Conservation (phyloP, 2,113 vertebrate genomes). For the Tilapia sparmanii region DNA sequence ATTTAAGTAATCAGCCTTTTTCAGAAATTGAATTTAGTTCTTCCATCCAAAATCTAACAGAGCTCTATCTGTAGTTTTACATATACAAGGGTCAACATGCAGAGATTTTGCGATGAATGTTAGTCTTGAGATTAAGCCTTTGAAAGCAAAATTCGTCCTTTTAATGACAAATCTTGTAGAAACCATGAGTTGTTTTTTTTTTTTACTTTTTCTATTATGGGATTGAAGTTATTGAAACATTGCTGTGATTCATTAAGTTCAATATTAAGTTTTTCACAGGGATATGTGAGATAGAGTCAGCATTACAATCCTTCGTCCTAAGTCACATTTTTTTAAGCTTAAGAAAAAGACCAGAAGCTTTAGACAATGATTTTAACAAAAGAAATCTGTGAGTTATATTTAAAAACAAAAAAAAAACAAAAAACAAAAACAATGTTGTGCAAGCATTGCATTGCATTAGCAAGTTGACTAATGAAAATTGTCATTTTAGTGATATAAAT, state of each 20-base stretch:
- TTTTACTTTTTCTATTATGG: background rate
- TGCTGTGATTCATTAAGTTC: background rate
- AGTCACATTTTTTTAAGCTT: background rate
- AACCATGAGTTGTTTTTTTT: background rate
- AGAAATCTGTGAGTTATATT: background rate
- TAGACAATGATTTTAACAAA: background rate
- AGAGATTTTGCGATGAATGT: background rate
- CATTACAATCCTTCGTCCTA: background rate
- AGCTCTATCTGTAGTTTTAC: background rate
- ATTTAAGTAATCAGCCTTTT: background rate
- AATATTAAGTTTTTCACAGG: background rate
- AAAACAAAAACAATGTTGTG: background rate
- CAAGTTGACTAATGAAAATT: background rate
- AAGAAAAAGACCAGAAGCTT: background rate
- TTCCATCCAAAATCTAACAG: background rate
- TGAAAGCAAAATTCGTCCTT: background rate
- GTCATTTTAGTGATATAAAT: background rate
- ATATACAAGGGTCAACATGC: background rate
- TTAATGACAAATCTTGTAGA: background rate
- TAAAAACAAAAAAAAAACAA: fast-evolving
- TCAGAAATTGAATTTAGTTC: background rate
- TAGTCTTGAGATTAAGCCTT: background rate
- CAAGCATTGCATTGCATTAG: too few species aligned
- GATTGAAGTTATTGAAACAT: background rate
- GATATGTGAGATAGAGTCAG: background rate